These are phyloP conservation scores for Meriones unguiculatus DNA, from an alignment of 2,113 vertebrate genomes.

Conservation along the genomic window DNA sequence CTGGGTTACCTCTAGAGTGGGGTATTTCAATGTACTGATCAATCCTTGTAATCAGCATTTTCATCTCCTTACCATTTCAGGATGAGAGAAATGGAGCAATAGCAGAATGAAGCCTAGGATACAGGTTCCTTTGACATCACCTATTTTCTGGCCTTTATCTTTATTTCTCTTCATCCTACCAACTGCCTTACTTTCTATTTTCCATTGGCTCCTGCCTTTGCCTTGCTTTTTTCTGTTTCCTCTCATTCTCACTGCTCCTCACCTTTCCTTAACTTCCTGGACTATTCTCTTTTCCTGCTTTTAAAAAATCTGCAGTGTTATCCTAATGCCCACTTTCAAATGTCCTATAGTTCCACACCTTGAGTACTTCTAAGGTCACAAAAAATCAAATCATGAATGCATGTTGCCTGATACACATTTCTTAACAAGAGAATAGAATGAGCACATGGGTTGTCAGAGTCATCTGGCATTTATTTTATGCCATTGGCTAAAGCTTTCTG, in stretches of 20 bases:
- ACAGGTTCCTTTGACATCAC: background rate
- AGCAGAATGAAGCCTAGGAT: conserved; percentile 15
- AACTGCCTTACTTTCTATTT: background rate
- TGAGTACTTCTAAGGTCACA: background rate
- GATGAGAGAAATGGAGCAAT: conserved; percentile 20
- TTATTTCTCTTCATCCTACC: background rate
- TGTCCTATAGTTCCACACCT: background rate
- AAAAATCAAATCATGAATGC: background rate
- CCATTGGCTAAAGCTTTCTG: background rate
- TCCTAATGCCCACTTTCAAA: background rate
- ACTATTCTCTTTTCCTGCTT: background rate
- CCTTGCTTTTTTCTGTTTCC: background rate
- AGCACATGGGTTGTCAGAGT: background rate
- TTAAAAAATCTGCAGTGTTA: background rate
- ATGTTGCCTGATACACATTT: background rate
- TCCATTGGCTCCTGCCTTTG: background rate
- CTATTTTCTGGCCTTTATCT: background rate
- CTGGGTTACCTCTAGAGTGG: too few species aligned
- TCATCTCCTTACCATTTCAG: background rate
- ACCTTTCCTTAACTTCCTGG: background rate
- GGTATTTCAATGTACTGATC: background rate
- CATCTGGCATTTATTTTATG: conserved; percentile 60
- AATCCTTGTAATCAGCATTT: background rate
- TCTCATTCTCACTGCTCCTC: background rate
- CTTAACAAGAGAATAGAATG: conserved; percentile 53